Percentiles rank a stretch among this genome's conserved stretches.
Conservation (phyloP, 2,888 invertebrate genomes). For the Automeris io region DNA sequence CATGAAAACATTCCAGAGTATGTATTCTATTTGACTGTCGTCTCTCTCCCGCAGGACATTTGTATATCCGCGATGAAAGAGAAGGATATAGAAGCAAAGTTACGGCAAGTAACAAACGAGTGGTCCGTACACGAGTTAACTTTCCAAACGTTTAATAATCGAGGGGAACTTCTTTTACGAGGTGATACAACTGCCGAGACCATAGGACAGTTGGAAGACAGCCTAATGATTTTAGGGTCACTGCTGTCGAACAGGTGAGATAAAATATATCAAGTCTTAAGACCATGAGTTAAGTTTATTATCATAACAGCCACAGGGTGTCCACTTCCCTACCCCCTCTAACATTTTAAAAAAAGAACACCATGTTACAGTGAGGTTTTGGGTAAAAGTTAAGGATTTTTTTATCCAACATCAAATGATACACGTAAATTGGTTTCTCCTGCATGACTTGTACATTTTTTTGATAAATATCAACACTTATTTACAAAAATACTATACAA, state of each 20-base stretch:
- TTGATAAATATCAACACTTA: no score
- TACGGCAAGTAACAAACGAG: constrained; percentile 95
- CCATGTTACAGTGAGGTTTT: no score
- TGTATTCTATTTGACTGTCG: background rate
- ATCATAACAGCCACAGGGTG: no score
- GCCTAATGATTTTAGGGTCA: constrained; percentile 97
- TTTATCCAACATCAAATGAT: no score
- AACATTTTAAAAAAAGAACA: no score
- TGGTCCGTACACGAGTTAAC: constrained; percentile 96
- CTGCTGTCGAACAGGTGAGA: constrained; percentile 89
- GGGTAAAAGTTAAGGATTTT: no score
- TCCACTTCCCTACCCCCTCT: no score
- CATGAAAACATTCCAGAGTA: background rate
- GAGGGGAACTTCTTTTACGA: constrained; percentile 92
- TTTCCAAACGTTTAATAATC: constrained; percentile 96
- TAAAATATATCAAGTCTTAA: no score
- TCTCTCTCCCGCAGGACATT: constrained; percentile 81
- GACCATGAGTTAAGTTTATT: no score
- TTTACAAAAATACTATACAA: no score
- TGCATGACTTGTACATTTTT: no score
- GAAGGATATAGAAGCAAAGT: constrained; percentile 97
- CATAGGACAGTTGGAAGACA: constrained; percentile 95
- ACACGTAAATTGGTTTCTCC: no score
- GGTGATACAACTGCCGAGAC: constrained; percentile 98
- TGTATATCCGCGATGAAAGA: constrained; percentile 99